These are phyloP conservation scores for Ptychoptera albimana DNA, from an alignment of 2,888 invertebrate genomes.

Conservation along the genomic window DNA sequence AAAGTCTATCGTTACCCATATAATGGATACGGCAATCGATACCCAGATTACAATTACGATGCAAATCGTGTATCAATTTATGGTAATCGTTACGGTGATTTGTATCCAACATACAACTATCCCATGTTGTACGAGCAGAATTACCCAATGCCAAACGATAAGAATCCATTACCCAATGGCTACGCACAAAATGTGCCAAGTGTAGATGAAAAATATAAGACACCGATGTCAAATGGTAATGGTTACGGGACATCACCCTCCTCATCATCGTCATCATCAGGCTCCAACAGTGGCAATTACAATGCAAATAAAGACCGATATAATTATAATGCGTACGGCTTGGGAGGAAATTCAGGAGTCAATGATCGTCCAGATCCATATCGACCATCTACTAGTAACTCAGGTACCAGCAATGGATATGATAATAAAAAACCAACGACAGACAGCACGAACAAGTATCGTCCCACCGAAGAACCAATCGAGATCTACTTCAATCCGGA, in stretches of 20 bases:
- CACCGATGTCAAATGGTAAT: slow-evolving; percentile 19
- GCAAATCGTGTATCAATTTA: slow-evolving; percentile 8
- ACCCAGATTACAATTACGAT: slow-evolving; percentile 5
- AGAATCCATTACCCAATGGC: slow-evolving; percentile 23
- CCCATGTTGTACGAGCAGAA: slow-evolving; percentile 28
- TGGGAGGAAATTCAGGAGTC: slow-evolving; percentile 16
- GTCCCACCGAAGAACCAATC: slow-evolving; percentile 20
- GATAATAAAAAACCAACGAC: neutral
- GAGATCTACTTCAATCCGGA: slow-evolving; percentile 30
- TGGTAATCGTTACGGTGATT: slow-evolving; percentile 16
- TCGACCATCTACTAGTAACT: neutral
- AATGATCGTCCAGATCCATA: slow-evolving; percentile 12
- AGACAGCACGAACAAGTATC: slow-evolving; percentile 10
- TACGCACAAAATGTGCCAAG: slow-evolving; percentile 28
- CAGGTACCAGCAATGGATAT: neutral
- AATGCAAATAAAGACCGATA: slow-evolving; percentile 5
- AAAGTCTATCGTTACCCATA: slow-evolving; percentile 1
- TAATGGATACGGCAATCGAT: slow-evolving; percentile 6
- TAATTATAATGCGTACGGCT: neutral
- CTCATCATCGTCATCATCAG: too few relatives aligned
- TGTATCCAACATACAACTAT: slow-evolving; percentile 26
- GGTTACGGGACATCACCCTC: slow-evolving; percentile 22
- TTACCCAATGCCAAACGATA: slow-evolving; percentile 27
- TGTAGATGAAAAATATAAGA: slow-evolving; percentile 22
- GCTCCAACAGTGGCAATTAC: neutral